Conservation (phyloP, 2,113 vertebrate genomes). For the Cairina moschata region DNA sequence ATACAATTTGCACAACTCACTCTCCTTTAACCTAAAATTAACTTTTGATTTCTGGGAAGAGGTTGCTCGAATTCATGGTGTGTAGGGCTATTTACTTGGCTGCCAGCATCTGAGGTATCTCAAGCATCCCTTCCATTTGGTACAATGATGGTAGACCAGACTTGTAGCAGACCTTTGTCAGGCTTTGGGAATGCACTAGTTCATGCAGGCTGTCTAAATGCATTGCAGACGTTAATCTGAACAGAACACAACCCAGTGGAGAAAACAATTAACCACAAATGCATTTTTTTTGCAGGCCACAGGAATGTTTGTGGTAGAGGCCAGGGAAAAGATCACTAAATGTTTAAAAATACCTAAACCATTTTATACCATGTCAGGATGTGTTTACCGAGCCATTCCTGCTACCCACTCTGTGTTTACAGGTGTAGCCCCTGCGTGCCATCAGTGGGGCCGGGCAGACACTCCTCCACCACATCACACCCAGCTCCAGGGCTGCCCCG, state of each 20-base stretch:
- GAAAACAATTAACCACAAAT: slow-evolving; percentile 2
- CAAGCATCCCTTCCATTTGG: not conserved
- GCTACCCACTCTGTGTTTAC: slow-evolving; percentile 56
- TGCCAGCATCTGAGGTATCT: not conserved
- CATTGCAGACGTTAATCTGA: not conserved
- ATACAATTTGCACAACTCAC: not conserved
- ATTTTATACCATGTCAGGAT: not conserved
- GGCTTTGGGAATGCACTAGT: not conserved
- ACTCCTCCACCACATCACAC: slow-evolving; percentile 64
- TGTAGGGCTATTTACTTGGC: not conserved
- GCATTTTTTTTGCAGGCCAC: slow-evolving; percentile 15
- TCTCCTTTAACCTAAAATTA: not conserved
- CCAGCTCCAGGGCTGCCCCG: slow-evolving; percentile 18
- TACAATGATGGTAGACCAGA: not conserved
- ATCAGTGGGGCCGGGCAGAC: slow-evolving; percentile 14
- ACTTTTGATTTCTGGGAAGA: not conserved
- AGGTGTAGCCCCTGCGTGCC: slow-evolving; percentile 40
- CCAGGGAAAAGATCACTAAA: slow-evolving; percentile 1
- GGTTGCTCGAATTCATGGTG: not conserved
- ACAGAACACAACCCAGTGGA: not conserved
- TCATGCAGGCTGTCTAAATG: not conserved
- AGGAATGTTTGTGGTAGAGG: not conserved
- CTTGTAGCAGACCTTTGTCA: not conserved
- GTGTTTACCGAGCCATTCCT: slow-evolving; percentile 45
- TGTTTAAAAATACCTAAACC: slow-evolving; percentile 53